These are phyloP conservation scores for Dyspetes luteomarginatus DNA, from an alignment of 2,888 invertebrate species.

Conservation along the genomic window DNA sequence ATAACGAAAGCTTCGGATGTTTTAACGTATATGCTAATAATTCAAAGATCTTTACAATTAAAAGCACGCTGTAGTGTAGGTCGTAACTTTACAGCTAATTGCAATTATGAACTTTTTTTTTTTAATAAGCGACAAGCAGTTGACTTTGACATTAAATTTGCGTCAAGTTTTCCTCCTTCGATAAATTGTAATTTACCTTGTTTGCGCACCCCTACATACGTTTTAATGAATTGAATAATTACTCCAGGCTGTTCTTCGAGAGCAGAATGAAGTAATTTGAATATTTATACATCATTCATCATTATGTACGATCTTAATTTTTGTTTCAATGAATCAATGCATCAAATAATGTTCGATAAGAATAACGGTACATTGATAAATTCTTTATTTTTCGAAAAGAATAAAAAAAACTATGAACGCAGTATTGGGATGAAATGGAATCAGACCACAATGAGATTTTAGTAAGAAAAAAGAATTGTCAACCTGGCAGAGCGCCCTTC, in stretches of 20 bases:
- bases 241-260: too few relatives aligned
- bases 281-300: too few relatives aligned
- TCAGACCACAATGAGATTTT: slow-evolving; percentile 34
- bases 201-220: too few relatives aligned
- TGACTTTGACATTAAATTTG: too few relatives aligned
- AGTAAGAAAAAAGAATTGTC: slow-evolving; percentile 33
- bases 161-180: too few relatives aligned
- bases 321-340: background rate
- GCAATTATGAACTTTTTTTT: background rate
- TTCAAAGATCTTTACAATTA: slow-evolving; percentile 28
- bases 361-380: background rate
- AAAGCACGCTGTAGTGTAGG: background rate
- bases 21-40: background rate
- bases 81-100: background rate
- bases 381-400: background rate
- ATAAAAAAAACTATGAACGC: slow-evolving; percentile 25
- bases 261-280: too few relatives aligned
- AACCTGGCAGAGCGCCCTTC: slow-evolving; percentile 20
- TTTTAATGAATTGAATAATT: too few relatives aligned
- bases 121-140: too few relatives aligned
- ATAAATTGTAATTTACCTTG: too few relatives aligned
- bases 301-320: background rate
- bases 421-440: background rate
- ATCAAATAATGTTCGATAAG: background rate
- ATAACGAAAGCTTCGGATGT: background rate